phyloP scores from a whole-genome alignment of 2,797 vertebrate genomes.

The Bufotes viridis region DNA sequence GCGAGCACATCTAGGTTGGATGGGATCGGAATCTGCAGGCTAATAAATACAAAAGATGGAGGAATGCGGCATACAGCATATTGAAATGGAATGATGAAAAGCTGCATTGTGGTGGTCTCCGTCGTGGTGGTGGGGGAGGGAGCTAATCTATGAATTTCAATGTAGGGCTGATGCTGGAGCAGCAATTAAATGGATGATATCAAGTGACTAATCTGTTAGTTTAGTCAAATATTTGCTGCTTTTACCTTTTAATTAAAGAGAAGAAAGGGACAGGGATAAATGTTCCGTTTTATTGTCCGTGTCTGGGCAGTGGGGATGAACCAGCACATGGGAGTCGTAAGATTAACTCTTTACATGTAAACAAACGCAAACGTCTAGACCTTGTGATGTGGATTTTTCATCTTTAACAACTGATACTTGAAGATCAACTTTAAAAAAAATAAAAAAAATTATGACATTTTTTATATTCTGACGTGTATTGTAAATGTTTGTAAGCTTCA shows the following conservation, averaged over 20 bases:
- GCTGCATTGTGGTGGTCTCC: constrained; percentile 62
- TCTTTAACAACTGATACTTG: no score
- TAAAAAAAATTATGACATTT: no score
- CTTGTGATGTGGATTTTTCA: background rate
- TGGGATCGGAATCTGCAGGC: constrained; percentile 74
- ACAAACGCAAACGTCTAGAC: background rate
- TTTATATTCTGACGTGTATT: no score
- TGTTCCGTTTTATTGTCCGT: constrained; percentile 21
- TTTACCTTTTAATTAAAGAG: constrained; percentile 55
- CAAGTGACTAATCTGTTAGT: constrained; percentile 59
- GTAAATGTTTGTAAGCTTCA: no score
- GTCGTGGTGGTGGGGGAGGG: constrained; percentile 52
- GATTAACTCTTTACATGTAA: constrained; percentile 20
- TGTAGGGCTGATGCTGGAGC: constrained; percentile 58
- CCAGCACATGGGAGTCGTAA: background rate
- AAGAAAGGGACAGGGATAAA: constrained; percentile 34
- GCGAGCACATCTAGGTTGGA: constrained; percentile 74
- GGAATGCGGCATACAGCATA: constrained; percentile 63
- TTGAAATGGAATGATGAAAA: constrained; percentile 70
- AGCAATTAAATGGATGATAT: constrained; percentile 61
- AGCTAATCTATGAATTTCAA: constrained; percentile 67
- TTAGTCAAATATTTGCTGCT: constrained; percentile 52
- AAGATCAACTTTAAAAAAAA: no score
- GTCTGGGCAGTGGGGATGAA: constrained; percentile 8
- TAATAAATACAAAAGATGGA: constrained; percentile 67